These are phyloP conservation scores for Craniophora ligustri DNA, from an alignment of 2,888 invertebrate genomes.

Conservation along the genomic window DNA sequence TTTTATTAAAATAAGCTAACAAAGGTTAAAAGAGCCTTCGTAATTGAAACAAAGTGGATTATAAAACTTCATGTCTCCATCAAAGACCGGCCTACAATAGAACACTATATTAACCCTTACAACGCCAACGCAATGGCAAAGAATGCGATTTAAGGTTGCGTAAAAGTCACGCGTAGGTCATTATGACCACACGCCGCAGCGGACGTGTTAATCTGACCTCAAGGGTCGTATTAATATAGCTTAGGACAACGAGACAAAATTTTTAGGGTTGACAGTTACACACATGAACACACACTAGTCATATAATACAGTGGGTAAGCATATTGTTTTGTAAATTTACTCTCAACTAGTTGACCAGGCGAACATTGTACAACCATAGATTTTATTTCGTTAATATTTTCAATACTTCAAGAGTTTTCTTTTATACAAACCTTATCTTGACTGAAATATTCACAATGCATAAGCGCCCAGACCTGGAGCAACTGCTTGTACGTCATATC, in stretches of 20 bases:
- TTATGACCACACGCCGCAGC: constrained; percentile 33
- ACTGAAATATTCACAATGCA: no score
- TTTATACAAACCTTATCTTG: no score
- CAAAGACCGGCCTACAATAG: not conserved
- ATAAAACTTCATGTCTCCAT: not conserved
- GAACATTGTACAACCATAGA: no score
- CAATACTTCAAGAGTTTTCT: no score
- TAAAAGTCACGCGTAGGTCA: constrained; percentile 44
- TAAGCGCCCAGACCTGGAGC: no score
- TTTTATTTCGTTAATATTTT: no score
- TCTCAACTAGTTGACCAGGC: no score
- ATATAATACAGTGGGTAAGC: no score
- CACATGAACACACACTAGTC: not conserved
- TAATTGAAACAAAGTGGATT: not conserved
- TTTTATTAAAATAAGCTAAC: not conserved
- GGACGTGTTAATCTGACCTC: constrained; percentile 51
- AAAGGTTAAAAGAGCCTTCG: no score
- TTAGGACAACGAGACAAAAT: constrained; percentile 27
- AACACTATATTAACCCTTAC: constrained; percentile 19
- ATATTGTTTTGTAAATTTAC: no score
- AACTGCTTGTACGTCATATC: no score
- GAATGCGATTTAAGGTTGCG: constrained; percentile 36
- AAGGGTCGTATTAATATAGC: constrained; percentile 40
- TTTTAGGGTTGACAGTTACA: constrained; percentile 13
- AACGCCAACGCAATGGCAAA: constrained; percentile 27